These are phyloP conservation scores for Ditylenchus dipsaci DNA, from an alignment of 1,140 invertebrate species.

Conservation along the genomic window DNA sequence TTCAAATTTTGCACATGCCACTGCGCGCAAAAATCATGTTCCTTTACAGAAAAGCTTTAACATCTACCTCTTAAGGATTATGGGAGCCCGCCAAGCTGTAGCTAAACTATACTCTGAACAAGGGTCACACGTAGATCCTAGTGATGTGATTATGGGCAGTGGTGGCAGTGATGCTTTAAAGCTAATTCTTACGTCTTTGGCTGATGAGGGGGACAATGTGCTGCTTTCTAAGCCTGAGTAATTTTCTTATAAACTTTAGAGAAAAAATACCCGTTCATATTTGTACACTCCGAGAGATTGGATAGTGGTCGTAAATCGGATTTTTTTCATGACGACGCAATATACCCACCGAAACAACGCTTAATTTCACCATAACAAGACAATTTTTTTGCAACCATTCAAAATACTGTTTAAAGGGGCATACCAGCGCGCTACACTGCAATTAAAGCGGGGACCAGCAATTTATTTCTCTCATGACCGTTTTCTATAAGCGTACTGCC, in stretches of 20 bases:
- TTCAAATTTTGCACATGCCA: too few species aligned
- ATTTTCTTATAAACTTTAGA: neutral
- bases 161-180: neutral
- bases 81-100: neutral
- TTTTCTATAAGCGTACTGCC: too few species aligned
- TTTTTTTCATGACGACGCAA: neutral
- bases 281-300: too few species aligned
- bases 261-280: too few species aligned
- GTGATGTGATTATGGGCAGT: neutral
- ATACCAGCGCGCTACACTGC: too few species aligned
- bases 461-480: too few species aligned
- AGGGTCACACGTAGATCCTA: neutral
- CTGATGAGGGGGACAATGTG: neutral
- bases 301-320: neutral
- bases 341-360: neutral
- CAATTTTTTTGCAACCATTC: neutral
- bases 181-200: neutral
- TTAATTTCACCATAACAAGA: neutral
- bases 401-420: too few species aligned
- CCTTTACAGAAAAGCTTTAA: neutral
- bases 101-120: neutral
- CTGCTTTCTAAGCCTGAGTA: neutral
- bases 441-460: too few species aligned
- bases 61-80: neutral
- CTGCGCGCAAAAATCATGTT: too few species aligned